Percentiles rank a stretch among this genome's conserved stretches.
phyloP scores from a whole-genome alignment of 2,113 vertebrate genomes.

The human region GRCh38 chr1:42115501-42116000 shows the following conservation, averaged over 20 bases:
- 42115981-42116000: neutral
- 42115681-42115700: neutral
- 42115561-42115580: neutral
- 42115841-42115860: neutral
- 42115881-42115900: neutral
- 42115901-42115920: neutral
- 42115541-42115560: neutral
- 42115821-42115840: neutral
- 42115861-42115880: neutral
- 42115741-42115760: neutral
- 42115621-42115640: neutral
- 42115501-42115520: neutral
- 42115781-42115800: neutral
- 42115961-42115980: neutral
- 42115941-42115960: neutral
- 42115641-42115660: neutral
- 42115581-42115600: neutral
- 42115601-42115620: neutral
- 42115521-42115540: neutral
- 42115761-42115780: neutral
- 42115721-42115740: neutral
- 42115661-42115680: neutral
- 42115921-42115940: neutral
- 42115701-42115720: neutral
- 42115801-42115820: neutral